Percentiles rank a stretch among this genome's conserved stretches.
Evolutionary conservation across 2,113 vertebrate genomes (phyloP).

Genomic region (Lathamus discolor): DNA sequence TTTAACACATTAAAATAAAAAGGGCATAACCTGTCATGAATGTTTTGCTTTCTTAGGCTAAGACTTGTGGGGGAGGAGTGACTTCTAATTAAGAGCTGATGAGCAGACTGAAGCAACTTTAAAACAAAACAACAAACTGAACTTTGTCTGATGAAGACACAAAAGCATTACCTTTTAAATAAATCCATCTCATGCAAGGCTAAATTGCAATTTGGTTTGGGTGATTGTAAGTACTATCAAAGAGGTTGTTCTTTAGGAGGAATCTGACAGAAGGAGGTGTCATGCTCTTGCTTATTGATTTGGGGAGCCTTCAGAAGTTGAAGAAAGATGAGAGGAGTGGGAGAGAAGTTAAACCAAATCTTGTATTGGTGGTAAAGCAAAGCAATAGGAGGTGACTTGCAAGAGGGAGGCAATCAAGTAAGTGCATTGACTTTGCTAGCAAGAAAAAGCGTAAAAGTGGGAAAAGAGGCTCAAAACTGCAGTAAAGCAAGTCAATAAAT

Average conservation of each 20-base stretch:
- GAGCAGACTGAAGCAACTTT: neutral
- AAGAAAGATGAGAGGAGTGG: neutral
- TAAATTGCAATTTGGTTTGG: neutral
- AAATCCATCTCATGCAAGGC: neutral
- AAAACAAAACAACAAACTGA: neutral
- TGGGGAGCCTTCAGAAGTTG: neutral
- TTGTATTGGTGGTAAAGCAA: neutral
- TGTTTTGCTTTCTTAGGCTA: neutral
- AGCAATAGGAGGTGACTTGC: neutral
- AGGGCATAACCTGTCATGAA: neutral
- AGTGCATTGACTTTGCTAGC: neutral
- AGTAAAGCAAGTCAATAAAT: neutral
- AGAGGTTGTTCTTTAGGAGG: neutral
- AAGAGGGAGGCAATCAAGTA: neutral
- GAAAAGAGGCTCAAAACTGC: neutral
- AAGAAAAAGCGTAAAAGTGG: neutral
- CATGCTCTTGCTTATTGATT: neutral
- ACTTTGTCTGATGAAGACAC: neutral
- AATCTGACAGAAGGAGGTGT: neutral
- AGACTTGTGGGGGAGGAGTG: neutral
- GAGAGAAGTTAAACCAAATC: neutral
- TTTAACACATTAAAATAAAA: neutral
- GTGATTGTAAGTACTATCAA: neutral
- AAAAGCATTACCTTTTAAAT: neutral
- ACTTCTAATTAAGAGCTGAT: constrained; percentile 15